Evolutionary conservation across 2,888 invertebrate genomes (phyloP).

Genomic region (Amphipyra berbera): DNA sequence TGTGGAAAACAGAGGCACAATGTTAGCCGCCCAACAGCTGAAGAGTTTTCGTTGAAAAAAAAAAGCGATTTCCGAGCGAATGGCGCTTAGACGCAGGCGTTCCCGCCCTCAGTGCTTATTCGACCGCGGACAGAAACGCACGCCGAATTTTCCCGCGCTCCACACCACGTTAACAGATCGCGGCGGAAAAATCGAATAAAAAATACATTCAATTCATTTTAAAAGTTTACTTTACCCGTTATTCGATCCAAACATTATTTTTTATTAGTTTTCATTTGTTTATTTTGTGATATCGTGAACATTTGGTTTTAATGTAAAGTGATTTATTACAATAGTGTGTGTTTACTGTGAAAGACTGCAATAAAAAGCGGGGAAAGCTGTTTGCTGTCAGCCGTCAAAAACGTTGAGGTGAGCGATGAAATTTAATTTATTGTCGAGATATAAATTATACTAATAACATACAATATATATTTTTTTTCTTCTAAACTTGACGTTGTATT

Average conservation of each 20-base stretch:
- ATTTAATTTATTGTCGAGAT: constrained; percentile 66
- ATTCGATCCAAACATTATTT: constrained; percentile 29
- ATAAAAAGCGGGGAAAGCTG: constrained; percentile 71
- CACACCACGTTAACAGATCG: constrained; percentile 62
- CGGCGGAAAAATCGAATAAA: constrained; percentile 60
- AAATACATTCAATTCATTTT: constrained; percentile 8
- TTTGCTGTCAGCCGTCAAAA: constrained; percentile 81
- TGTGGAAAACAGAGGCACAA: constrained; percentile 57
- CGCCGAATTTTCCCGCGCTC: constrained; percentile 62
- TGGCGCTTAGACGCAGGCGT: constrained; percentile 68
- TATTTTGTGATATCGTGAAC: constrained; percentile 43
- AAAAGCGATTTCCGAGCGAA: constrained; percentile 62
- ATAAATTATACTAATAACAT: constrained; percentile 52
- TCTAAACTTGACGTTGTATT: constrained; percentile 34
- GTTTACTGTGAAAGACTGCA: constrained; percentile 65
- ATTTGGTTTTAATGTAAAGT: constrained; percentile 58
- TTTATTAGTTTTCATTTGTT: constrained; percentile 46
- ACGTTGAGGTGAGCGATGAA: constrained; percentile 77
- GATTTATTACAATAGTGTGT: constrained; percentile 72
- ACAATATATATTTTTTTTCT: constrained; percentile 46
- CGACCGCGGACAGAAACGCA: constrained; percentile 63
- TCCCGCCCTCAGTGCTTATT: constrained; percentile 75
- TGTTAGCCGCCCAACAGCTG: constrained; percentile 64
- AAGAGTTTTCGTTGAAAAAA: constrained; percentile 62
- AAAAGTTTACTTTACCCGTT: constrained; percentile 47